A percentile compares a stretch with the other conserved stretches of the same genome.
Conservation (phyloP, 2,113 vertebrate genomes). For the Cryptotis parvus region DNA sequence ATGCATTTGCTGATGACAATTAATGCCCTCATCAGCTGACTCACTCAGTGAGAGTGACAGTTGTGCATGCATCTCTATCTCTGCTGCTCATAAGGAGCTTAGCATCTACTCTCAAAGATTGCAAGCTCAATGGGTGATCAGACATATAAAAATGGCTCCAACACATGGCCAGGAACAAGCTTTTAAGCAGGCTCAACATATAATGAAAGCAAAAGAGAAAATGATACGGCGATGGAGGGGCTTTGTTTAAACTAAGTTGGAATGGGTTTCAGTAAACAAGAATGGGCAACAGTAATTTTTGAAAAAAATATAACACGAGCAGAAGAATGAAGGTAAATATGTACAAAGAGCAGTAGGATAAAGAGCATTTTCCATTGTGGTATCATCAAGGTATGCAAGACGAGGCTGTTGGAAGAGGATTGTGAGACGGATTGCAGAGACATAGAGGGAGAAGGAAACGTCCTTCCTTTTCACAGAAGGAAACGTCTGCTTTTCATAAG, state of each 20-base stretch:
- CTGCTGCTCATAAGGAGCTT: slow-evolving; percentile 46
- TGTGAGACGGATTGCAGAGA: neutral
- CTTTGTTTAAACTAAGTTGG: neutral
- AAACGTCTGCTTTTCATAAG: neutral
- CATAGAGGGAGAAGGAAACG: neutral
- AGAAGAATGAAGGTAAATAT: neutral
- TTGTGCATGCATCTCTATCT: neutral
- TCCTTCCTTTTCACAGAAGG: neutral
- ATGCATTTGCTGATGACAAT: neutral
- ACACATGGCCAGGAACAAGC: neutral
- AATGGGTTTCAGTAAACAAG: slow-evolving; percentile 3
- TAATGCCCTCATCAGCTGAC: neutral
- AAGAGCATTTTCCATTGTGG: neutral
- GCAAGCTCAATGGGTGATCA: neutral
- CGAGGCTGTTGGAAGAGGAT: neutral
- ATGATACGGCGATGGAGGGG: neutral
- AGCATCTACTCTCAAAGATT: slow-evolving; percentile 52
- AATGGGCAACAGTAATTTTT: neutral
- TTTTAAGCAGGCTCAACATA: neutral
- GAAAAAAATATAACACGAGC: neutral
- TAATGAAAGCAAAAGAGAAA: slow-evolving; percentile 14
- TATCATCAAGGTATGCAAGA: neutral
- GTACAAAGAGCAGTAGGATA: neutral
- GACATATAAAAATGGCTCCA: slow-evolving; percentile 25
- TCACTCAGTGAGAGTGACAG: neutral